Evolutionary conservation across 2,888 invertebrate species (phyloP), one percentile per base, ranked within the genome.

Genomic region (Tenthredo mesomela): DNA sequence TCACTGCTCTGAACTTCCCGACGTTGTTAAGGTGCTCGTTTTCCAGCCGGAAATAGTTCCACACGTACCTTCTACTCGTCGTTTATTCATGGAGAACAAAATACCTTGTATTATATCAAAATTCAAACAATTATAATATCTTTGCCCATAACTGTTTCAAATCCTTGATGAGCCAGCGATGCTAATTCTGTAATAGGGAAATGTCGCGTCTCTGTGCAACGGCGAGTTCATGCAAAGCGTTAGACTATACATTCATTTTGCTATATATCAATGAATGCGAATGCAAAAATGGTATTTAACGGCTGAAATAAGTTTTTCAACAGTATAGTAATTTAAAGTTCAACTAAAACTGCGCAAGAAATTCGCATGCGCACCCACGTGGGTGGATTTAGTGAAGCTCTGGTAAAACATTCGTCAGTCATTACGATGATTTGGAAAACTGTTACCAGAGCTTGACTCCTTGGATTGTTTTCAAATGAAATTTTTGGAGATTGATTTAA

Each of bases 21-120:
- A 96, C 96, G 92, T 96, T 96, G 93, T 96, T 96, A 75, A 96
- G 93, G 91, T 96, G 96, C 90, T 96, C 96, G 92, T 96, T 96
- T 93, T 96, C 96, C 87, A 96, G 92, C 40, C 96, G 96, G 92
- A 96, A 96, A 91, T 95, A 96, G 91, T 96, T 96, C 96, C 96
- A 96, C 3, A 96, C 94, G 93, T 96, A 96, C 85, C 96, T 92
- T 89, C 94, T 94, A 82, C 9, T 54, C 4, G 37, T 70, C 70
- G 88, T 87, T 88, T 82, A 87, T 89, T 89, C 86, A 86, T 87
- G 33, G n/a, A 18, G 54, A 54, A 54, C 33, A 33, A 29, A 25
- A 50, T 50, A n/a, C 33, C 54, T 54, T 77, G 50, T 12, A 50
- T 77, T 54, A 77, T 2, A 54, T 77, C 2, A 25, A n/a, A 25